Evolutionary conservation across 2,888 invertebrate genomes (phyloP).

Genomic region (Hetaerina titia): DNA sequence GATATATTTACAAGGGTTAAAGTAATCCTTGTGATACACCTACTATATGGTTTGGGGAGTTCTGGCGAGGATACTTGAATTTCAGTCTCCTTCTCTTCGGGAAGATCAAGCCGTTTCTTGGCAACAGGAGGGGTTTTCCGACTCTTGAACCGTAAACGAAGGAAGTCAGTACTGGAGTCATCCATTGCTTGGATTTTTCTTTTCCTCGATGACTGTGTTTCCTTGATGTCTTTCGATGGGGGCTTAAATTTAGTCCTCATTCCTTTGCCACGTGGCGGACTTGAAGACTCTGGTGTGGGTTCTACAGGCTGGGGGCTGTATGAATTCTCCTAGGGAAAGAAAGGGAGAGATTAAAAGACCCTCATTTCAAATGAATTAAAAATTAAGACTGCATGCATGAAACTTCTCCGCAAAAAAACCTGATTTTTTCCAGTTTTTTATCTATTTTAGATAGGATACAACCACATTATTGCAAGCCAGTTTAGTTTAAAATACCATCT

Average conservation of each 20-base stretch:
- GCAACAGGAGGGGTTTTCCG: conserved; percentile 28
- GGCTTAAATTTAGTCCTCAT: conserved; percentile 56
- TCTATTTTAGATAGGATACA: too few species aligned
- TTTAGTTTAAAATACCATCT: too few species aligned
- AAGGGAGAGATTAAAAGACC: neutral
- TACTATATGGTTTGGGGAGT: neutral
- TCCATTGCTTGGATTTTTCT: conserved; percentile 33
- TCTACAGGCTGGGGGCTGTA: neutral
- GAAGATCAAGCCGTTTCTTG: conserved; percentile 20
- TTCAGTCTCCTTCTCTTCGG: neutral
- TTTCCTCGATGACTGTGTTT: conserved; percentile 29
- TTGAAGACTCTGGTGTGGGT: neutral
- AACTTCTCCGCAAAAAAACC: too few species aligned
- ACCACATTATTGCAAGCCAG: too few species aligned
- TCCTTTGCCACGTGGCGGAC: conserved; percentile 54
- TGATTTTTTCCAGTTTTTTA: too few species aligned
- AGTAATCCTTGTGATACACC: neutral
- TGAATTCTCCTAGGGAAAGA: neutral
- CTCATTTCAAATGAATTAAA: neutral
- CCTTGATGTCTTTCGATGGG: conserved; percentile 49
- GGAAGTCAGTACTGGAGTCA: conserved; percentile 47
- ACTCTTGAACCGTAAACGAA: conserved; percentile 51
- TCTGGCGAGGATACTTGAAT: neutral
- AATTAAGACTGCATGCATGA: too few species aligned
- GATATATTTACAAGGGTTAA: too few species aligned